Percentiles rank a stretch among this genome's conserved stretches.
Conservation (phyloP, 2,113 vertebrate genomes). For the Podocnemis expansa region DNA sequence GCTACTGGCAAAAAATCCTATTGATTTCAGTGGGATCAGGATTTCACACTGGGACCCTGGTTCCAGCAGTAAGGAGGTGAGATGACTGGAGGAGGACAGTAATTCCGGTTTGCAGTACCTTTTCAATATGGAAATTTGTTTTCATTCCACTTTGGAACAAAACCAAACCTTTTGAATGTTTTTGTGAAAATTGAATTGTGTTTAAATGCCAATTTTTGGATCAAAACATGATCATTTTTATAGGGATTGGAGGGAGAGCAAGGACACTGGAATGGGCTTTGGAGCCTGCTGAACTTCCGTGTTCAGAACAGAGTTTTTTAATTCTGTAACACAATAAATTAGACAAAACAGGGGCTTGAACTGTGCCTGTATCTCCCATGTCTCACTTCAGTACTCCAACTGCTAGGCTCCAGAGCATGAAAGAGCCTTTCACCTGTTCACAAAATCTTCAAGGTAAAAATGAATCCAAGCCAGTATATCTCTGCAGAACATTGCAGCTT, state of each 20-base stretch:
- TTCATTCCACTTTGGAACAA: not conserved
- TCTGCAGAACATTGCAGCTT: not conserved
- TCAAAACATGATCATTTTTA: not conserved
- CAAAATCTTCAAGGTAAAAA: not conserved
- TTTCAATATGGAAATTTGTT: not conserved
- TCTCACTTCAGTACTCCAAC: not conserved
- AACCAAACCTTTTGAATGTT: not conserved
- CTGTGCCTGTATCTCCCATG: not conserved
- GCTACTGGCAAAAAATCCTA: not conserved
- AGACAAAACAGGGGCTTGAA: not conserved
- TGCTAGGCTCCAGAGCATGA: not conserved
- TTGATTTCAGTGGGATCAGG: not conserved
- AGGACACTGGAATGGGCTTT: not conserved
- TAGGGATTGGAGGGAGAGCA: not conserved
- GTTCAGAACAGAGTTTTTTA: not conserved
- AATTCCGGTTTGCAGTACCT: not conserved
- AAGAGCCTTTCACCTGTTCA: not conserved
- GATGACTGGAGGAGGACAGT: not conserved
- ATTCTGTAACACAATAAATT: not conserved
- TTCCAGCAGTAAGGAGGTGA: not conserved
- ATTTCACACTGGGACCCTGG: not conserved
- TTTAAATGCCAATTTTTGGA: not conserved
- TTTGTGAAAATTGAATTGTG: not conserved
- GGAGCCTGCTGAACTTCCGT: not conserved
- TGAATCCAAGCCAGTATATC: not conserved